Conservation (phyloP, 2,888 invertebrate species). For the Ophonus ardosiacus region DNA sequence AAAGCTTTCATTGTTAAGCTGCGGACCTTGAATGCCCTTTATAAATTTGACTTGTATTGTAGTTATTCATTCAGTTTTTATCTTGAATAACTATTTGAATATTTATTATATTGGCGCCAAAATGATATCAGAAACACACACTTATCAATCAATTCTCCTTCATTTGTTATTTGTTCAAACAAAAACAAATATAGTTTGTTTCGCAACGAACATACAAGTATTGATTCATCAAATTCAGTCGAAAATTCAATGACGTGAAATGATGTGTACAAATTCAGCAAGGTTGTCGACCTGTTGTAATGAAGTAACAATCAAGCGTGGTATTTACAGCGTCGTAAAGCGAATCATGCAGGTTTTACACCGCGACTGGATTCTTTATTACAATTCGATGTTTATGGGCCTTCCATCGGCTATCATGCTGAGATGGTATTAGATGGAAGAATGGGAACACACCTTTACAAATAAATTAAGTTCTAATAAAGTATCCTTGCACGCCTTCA, state of each 20-base stretch:
- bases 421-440: neutral
- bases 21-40: too few relatives aligned
- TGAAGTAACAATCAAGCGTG: constrained; percentile 12
- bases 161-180: neutral
- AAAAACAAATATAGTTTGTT: neutral
- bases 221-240: neutral
- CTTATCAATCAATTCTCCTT: too few relatives aligned
- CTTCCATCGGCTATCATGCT: neutral
- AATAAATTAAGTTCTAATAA: too few relatives aligned
- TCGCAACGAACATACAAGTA: neutral
- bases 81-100: too few relatives aligned
- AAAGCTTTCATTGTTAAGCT: too few relatives aligned
- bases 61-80: too few relatives aligned
- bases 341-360: constrained; percentile 8
- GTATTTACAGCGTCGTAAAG: constrained; percentile 20
- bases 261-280: constrained; percentile 1
- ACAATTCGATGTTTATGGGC: neutral
- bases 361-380: constrained; percentile 3
- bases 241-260: neutral
- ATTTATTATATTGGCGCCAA: too few relatives aligned
- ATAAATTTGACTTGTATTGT: too few relatives aligned
- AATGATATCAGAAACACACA: too few relatives aligned
- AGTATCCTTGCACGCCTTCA: too few relatives aligned
- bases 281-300: constrained; percentile 20
- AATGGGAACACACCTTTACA: neutral